These are phyloP conservation scores for Phaethornis superciliosus DNA, from an alignment of 2,113 vertebrate species.

Conservation along the genomic window DNA sequence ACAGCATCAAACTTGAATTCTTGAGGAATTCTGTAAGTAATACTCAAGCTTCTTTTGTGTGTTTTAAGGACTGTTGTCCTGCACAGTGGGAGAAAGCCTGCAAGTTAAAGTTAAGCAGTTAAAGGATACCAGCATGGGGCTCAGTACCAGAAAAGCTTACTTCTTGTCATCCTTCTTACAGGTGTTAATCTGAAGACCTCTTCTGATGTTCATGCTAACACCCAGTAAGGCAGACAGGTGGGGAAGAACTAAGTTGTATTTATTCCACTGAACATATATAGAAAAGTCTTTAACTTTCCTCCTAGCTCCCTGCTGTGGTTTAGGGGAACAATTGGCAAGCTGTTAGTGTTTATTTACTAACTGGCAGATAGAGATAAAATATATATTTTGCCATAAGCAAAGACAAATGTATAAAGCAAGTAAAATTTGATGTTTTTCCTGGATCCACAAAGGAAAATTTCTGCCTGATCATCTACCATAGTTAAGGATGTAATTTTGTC, in stretches of 20 bases:
- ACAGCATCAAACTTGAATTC: not conserved
- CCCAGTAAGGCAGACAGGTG: not conserved
- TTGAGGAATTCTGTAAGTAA: conserved; percentile 36
- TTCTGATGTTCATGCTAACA: not conserved
- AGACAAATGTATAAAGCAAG: not conserved
- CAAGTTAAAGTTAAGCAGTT: not conserved
- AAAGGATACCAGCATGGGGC: not conserved
- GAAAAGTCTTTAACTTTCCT: not conserved
- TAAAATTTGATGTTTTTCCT: not conserved
- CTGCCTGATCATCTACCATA: not conserved
- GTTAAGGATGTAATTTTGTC: not conserved
- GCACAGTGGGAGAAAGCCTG: not conserved
- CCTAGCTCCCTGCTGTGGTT: not conserved
- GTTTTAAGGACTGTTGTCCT: not conserved
- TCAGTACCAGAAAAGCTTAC: not conserved
- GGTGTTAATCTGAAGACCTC: not conserved
- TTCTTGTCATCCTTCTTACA: not conserved
- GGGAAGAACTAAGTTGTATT: not conserved
- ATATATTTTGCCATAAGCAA: not conserved
- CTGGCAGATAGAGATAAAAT: not conserved
- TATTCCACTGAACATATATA: accelerated
- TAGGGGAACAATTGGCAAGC: not conserved
- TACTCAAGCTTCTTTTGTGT: not conserved
- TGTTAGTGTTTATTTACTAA: not conserved
- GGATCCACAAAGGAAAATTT: not conserved